phyloP scores from a whole-genome alignment of 2,113 vertebrate species.

The Ceyx margarethae region DNA sequence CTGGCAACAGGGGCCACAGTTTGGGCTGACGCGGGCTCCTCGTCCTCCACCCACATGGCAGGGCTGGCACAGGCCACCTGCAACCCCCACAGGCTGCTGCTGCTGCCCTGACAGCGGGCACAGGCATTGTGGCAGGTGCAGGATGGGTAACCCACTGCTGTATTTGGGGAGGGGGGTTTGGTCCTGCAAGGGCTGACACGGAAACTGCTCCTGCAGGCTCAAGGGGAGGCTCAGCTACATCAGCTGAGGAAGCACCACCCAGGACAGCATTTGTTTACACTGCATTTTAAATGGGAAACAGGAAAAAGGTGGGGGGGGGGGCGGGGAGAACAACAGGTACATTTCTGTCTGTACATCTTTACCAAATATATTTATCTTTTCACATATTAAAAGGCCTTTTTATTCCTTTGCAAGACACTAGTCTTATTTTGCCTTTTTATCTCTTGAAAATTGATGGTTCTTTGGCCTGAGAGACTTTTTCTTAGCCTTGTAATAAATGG shows the following conservation, averaged over 20 bases:
- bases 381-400: neutral
- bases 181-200: neutral
- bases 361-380: neutral
- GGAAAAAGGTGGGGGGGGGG: neutral
- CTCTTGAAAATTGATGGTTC: neutral
- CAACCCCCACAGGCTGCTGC: neutral
- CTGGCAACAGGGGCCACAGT: conserved; percentile 32
- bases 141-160: neutral
- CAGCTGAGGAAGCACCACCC: neutral
- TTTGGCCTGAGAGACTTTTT: neutral
- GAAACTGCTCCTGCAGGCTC: neutral
- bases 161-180: neutral
- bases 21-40: neutral
- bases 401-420: neutral
- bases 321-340: neutral
- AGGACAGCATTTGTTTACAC: neutral
- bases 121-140: accelerated
- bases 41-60: neutral
- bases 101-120: neutral
- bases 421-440: neutral
- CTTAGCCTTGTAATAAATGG: conserved; percentile 5
- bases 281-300: neutral
- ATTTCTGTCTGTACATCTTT: neutral
- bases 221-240: neutral
- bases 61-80: neutral